Evolutionary conservation across 2,113 vertebrate species (phyloP), one percentile per base, ranked within the genome.

Genomic region (Hirundichthys speculiger): DNA sequence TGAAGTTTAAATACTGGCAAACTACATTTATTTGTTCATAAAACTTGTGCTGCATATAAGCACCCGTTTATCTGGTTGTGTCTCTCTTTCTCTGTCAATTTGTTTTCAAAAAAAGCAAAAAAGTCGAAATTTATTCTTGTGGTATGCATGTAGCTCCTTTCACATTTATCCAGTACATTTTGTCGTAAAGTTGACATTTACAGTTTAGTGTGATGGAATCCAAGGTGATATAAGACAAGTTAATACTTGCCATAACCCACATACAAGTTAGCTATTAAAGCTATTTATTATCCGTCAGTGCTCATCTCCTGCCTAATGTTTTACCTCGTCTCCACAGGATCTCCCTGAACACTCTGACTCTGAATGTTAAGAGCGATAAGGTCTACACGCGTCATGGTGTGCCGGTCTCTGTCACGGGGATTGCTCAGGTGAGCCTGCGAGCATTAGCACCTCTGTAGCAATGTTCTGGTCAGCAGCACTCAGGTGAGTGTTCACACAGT

Each of bases 301-400:
- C 34, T 21, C 22, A 0, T 38, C 1, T 21, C 10, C 12, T 45
- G 9, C 49, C 38, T 24, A 34, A 0, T 20, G 13, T 51, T 25
- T 50, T 9, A 1, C 19, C 1, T 25, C 58, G 19, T 21, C 9
- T 46, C 60, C 2, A 2, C 66, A 97, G 96, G 92, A 97, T 97
- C 80, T 96, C 95, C 57, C 90, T 97, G 69, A 97, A 96, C 89
- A 97, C 95, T 13, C 83, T 97, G 88, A 97, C 96, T 20, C 93
- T 97, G 74, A 97, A 96, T 43, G 96, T 97, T 69, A 96, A 95
- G 90, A 97, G 96, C 40, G 96, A 97, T 76, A 97, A 95, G 83
- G 95, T 97, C 13, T 96, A 97, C 77, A 97, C 96, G 2, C 94
- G 95, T 4, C 95, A 96, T 2, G 95, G 96, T 0, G 96, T 97